phyloP scores from a whole-genome alignment of 2,888 invertebrate species.

The Panzeria rudis region DNA sequence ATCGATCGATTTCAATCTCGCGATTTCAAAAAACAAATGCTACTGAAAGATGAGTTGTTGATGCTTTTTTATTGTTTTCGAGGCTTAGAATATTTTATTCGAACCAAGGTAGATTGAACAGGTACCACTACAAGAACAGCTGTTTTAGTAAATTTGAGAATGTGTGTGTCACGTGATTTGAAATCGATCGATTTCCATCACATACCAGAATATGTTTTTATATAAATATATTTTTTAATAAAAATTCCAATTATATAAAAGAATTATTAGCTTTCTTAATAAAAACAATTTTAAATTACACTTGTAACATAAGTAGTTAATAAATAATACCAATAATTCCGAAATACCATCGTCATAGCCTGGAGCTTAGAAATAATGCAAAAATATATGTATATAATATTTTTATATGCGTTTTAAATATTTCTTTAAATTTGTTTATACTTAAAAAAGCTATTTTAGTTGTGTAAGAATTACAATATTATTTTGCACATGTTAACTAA shows the following conservation, averaged over 20 bases:
- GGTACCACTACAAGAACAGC: too few species aligned
- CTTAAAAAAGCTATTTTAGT: conserved; percentile 37
- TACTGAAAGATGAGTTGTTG: too few species aligned
- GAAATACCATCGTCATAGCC: conserved; percentile 39
- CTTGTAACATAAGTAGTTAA: conserved; percentile 6
- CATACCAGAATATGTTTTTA: conserved; percentile 1
- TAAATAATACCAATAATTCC: conserved; percentile 28
- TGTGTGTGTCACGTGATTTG: too few species aligned
- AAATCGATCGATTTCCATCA: too few species aligned
- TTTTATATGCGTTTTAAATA: conserved; percentile 29
- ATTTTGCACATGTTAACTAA: conserved; percentile 73
- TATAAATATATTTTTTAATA: background rate
- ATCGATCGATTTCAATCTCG: too few species aligned
- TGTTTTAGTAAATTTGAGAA: too few species aligned
- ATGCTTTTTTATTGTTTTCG: too few species aligned
- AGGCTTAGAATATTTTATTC: too few species aligned
- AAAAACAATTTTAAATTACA: conserved; percentile 19
- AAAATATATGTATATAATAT: conserved; percentile 61
- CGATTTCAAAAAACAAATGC: background rate
- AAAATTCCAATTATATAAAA: conserved; percentile 6
- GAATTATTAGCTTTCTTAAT: background rate
- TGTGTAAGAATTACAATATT: conserved; percentile 24
- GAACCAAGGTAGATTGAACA: too few species aligned
- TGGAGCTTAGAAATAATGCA: conserved; percentile 58
- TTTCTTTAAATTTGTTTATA: conserved; percentile 38